phyloP scores from a whole-genome alignment of 1,140 invertebrate species.

The Diprion similis region DNA sequence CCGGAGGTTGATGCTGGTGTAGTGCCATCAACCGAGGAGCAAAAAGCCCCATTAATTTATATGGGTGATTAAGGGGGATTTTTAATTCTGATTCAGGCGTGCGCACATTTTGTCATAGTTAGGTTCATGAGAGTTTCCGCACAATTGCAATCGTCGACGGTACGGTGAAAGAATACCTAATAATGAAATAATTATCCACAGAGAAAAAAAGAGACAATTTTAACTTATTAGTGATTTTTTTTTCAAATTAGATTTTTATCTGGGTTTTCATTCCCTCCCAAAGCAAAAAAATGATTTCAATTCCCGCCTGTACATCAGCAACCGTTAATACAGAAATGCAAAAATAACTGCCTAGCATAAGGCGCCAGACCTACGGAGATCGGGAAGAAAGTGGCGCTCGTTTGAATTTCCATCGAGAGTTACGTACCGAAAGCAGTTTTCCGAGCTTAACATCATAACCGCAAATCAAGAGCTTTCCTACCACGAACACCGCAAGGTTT shows the following conservation, averaged over 20 bases:
- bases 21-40: no score
- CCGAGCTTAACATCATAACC: background rate
- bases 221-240: background rate
- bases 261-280: background rate
- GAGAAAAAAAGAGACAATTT: background rate
- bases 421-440: no score
- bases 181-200: background rate
- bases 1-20: no score
- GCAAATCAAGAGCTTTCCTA: background rate
- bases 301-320: background rate
- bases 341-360: background rate
- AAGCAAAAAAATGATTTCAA: background rate
- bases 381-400: no score
- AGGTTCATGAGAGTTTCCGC: background rate
- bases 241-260: background rate
- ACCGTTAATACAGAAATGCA: background rate
- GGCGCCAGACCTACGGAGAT: background rate
- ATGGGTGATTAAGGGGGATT: background rate
- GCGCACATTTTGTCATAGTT: no score
- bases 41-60: background rate
- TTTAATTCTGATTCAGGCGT: background rate
- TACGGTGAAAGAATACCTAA: background rate
- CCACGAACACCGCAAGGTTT: background rate
- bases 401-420: no score
- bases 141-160: background rate